phyloP scores from a whole-genome alignment of 1,140 invertebrate genomes.

The Hetaerina americana region DNA sequence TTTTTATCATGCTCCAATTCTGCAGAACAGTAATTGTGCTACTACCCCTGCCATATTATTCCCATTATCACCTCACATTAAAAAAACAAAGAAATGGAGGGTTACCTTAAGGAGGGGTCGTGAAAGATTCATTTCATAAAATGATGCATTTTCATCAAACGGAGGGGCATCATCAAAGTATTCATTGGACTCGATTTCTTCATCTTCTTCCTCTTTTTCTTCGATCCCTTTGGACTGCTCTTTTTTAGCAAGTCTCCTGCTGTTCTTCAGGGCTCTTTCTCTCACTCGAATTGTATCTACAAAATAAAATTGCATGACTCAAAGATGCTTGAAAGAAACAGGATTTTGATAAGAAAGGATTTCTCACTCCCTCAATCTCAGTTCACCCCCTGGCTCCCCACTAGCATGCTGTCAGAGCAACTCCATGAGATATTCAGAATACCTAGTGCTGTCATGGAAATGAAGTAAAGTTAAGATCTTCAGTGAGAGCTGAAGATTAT shows the following conservation, averaged over 20 bases:
- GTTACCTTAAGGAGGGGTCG: constrained; percentile 67
- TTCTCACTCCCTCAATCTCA: no score
- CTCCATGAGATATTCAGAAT: no score
- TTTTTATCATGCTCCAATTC: no score
- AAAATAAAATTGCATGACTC: background rate
- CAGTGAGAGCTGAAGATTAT: no score
- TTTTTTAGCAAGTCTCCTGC: constrained; percentile 29
- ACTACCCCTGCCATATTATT: no score
- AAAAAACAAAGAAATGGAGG: constrained; percentile 3
- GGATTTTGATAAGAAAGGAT: no score
- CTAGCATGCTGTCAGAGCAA: no score
- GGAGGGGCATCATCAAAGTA: constrained; percentile 63
- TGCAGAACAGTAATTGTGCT: no score
- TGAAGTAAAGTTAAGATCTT: no score
- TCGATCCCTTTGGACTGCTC: constrained; percentile 45
- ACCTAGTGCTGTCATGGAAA: no score
- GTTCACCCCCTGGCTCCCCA: no score
- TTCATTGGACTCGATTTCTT: constrained; percentile 43
- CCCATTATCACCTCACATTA: background rate
- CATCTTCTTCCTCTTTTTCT: constrained; percentile 33
- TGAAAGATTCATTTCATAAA: constrained; percentile 89
- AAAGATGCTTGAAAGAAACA: no score
- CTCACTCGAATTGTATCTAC: background rate
- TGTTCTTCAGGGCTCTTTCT: background rate
- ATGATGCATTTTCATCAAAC: constrained; percentile 57